phyloP scores from a whole-genome alignment of 2,797 vertebrate species.

The Centroberyx gerrardi region DNA sequence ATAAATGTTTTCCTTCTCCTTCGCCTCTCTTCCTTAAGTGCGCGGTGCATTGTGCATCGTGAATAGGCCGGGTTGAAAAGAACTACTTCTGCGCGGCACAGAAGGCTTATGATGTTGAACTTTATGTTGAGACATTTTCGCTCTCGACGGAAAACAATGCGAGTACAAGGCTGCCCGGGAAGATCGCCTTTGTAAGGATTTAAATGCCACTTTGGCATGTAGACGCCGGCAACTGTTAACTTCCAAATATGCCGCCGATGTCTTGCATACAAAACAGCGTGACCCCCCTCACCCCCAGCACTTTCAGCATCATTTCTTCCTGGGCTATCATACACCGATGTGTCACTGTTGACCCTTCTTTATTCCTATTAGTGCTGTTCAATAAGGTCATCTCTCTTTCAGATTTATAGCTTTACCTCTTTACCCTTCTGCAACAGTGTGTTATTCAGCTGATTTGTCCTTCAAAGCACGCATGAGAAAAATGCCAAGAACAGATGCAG shows the following conservation, averaged over 20 bases:
- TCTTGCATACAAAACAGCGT: constrained; percentile 24
- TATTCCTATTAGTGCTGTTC: constrained; percentile 18
- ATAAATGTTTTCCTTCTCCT: not conserved
- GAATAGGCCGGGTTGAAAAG: constrained; percentile 3
- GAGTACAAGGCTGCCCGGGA: not conserved
- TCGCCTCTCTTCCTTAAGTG: too few species aligned
- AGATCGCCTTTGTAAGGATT: constrained; percentile 17
- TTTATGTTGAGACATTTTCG: constrained; percentile 13
- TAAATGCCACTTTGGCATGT: constrained; percentile 12
- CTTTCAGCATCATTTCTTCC: not conserved
- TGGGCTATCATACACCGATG: not conserved
- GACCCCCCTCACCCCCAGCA: not conserved
- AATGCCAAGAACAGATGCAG: constrained; percentile 27
- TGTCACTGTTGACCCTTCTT: constrained; percentile 14
- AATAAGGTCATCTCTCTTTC: constrained; percentile 26
- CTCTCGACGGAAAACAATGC: constrained; percentile 4
- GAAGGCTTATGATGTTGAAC: constrained; percentile 33
- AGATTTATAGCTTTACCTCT: constrained; percentile 18
- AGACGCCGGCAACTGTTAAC: not conserved
- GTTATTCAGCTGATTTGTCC: constrained; percentile 43
- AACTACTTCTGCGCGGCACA: not conserved
- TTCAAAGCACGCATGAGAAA: constrained; percentile 43
- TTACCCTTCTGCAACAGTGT: constrained; percentile 32
- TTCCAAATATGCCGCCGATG: constrained; percentile 4
- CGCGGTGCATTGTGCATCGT: not conserved